Evolutionary conservation across 2,797 vertebrate genomes (phyloP), one percentile per base, ranked within the genome.

Genomic region (Tauraco hartlaubi): DNA sequence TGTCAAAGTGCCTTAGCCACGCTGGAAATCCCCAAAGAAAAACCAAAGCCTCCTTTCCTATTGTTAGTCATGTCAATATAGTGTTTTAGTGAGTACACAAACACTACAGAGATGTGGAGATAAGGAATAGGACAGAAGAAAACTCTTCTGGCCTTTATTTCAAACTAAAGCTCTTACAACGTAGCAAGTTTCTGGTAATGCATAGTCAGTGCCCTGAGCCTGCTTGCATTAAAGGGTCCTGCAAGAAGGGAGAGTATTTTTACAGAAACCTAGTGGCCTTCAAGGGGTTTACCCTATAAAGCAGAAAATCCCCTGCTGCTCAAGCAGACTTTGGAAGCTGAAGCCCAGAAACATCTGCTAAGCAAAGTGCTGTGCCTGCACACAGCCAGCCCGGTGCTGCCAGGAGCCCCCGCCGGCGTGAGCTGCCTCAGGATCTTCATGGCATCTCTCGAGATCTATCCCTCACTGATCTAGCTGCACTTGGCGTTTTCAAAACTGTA

Each of bases 1-100:
- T 39, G 85, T 23, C 46, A 9, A 56, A 69, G 46, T 82, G 66
- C 58, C 51, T 84, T 66, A 26, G 46, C 21, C 19, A 2, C 3
- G 3, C 48, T 93, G 95, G 95, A 96, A 95, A 95, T 69, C 85
- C 95, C 94, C 95, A 37, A 21, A 93, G 55, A 80, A 93, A 96
- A 86, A 66, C 16, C 83, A 91, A 89, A 92, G 16, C 14, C 28
- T 58, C 5, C 29, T 83, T 91, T 80, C 29, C 66, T 31, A 19
- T 11, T 79, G 25, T 88, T 84, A 92, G 39, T 96, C 76, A 90
- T 51, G 49, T 51, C 64, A 72, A 21, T 41, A 15, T 2, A 25
- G 18, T 5, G 15, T 48, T 80, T 28, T 22, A 59, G 72, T 16
- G 79, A 75, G 37, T 35, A 58, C 26, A 62, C n/a, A 79, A 76